These are phyloP conservation scores for Peromyscus polionotus DNA, from an alignment of 2,113 vertebrate genomes.

Conservation along the genomic window DNA sequence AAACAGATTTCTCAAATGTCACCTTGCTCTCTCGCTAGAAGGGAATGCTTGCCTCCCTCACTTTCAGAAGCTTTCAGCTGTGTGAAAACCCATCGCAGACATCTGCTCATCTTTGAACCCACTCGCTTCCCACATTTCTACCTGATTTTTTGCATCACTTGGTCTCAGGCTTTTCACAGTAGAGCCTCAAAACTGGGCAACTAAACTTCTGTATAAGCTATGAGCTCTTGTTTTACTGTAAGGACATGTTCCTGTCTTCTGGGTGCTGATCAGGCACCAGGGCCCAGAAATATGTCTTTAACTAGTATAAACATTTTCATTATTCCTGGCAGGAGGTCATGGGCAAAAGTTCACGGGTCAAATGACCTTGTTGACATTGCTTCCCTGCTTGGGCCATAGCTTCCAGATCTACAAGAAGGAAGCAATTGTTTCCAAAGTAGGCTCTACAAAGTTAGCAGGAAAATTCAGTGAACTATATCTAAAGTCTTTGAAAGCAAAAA, in stretches of 20 bases:
- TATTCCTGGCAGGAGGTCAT: not conserved
- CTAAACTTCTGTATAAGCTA: not conserved
- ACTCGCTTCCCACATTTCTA: not conserved
- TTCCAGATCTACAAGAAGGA: not conserved
- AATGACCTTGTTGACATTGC: not conserved
- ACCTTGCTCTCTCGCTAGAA: not conserved
- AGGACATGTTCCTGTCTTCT: not conserved
- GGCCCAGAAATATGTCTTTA: not conserved
- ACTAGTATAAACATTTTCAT: not conserved
- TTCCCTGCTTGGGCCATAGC: not conserved
- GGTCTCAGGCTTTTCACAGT: not conserved
- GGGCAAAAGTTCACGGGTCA: not conserved
- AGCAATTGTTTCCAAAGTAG: not conserved
- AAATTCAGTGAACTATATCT: not conserved
- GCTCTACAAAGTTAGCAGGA: not conserved
- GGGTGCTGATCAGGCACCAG: accelerated
- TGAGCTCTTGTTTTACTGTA: not conserved
- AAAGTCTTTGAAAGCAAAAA: not conserved
- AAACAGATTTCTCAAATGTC: constrained; percentile 37
- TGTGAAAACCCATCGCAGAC: not conserved
- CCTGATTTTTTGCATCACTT: not conserved
- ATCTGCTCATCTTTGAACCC: accelerated
- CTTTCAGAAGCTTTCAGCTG: not conserved
- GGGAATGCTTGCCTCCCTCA: not conserved
- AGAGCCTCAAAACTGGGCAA: not conserved